Evolutionary conservation across 2,888 invertebrate species (phyloP), one percentile per base, ranked within the genome.

Genomic region (Campaea margaritaria): DNA sequence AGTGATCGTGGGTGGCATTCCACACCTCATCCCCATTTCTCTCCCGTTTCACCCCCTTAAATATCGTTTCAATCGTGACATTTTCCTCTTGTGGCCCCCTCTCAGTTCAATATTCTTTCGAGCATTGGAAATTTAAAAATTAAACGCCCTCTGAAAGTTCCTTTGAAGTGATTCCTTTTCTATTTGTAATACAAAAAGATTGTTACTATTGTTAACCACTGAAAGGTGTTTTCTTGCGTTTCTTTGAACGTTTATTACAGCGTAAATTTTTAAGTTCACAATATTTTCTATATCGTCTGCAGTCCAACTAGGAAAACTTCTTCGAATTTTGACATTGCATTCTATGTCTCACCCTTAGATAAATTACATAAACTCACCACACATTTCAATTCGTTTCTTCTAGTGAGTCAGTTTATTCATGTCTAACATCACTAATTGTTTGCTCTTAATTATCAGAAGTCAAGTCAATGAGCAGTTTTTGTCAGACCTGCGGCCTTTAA

Each of bases 21-120:
- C 65, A 44, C 64, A 62, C 60, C 67, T 57, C 69, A 62, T 57
- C 62, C 68, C 67, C 55, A 55, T 41, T 58, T 67, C 67, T 58
- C 67, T 67, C 68, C 64, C 62, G 53, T 57, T 39, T 59, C 64
- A 68, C 70, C 67, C 72, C 64, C 59, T 64, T 63, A 57, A 66
- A 67, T 68, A 72, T 70, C 75, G 75, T 79, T 79, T 85, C 80
- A 84, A 86, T 86, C 82, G 85, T 85, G 85, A 87, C 86, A 86
- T 87, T 89, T 87, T 86, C 85, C 81, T 82, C 82, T 85, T 81
- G 71, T 76, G 77, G 78, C 49, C 76, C 75, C 78, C 79, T 82
- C 70, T 70, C 82, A 83, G 82, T 85, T 86, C 84, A 85, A 84
- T 86, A 85, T 83, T 85, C 81, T 81, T 80, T 80, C 69, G 76